Conservation (phyloP, 2,888 invertebrate species). For the Bedellia somnulentella region DNA sequence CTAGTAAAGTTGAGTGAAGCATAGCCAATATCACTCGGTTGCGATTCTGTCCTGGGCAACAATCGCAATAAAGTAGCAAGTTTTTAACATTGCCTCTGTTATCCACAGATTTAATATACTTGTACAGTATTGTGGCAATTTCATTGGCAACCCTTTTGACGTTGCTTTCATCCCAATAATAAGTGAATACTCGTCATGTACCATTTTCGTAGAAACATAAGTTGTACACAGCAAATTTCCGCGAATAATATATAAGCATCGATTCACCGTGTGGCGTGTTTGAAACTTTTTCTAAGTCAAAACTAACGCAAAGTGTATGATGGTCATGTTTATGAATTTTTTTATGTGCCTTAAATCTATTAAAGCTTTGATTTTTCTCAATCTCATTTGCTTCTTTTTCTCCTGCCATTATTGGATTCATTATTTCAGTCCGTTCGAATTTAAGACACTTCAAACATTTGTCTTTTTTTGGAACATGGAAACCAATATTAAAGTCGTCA, state of each 20-base stretch:
- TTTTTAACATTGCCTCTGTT: constrained; percentile 5
- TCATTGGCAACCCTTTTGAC: constrained; percentile 16
- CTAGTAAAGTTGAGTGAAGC: too few species aligned
- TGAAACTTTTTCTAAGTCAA: constrained; percentile 15
- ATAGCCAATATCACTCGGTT: constrained; percentile 11
- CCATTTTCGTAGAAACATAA: too few species aligned
- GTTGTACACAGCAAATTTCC: constrained; percentile 14
- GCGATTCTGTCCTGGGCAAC: constrained; percentile 12
- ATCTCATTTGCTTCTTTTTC: background rate
- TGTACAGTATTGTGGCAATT: constrained; percentile 13
- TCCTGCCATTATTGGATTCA: too few species aligned
- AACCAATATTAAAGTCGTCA: too few species aligned
- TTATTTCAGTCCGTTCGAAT: too few species aligned
- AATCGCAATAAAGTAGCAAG: constrained; percentile 11
- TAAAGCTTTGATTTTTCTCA: background rate
- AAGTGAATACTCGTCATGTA: constrained; percentile 12
- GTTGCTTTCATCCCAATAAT: constrained; percentile 15
- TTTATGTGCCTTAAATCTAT: background rate
- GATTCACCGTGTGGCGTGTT: constrained; percentile 15
- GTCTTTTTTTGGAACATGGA: too few species aligned
- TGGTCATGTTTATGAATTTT: background rate
- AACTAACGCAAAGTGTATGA: constrained; percentile 3
- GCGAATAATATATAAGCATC: constrained; percentile 13
- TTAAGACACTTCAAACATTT: too few species aligned
- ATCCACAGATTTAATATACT: constrained; percentile 15